Conservation (phyloP, 1,140 invertebrate genomes). For the Pseudomyrmex sp. region DNA sequence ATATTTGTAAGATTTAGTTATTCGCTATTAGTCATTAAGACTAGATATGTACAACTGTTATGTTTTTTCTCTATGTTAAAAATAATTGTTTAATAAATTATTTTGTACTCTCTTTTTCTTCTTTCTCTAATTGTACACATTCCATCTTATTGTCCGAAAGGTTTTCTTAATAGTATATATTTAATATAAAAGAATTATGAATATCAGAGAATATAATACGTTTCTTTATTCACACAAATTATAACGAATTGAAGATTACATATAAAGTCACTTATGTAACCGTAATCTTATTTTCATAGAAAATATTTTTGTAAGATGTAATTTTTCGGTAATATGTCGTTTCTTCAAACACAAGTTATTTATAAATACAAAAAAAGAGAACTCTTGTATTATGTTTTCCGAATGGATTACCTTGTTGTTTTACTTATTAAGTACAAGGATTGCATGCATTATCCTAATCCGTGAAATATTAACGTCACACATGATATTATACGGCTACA, state of each 20-base stretch:
- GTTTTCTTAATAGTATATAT: neutral
- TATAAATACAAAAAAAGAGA: slow-evolving; percentile 60
- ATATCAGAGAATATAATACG: slow-evolving; percentile 67
- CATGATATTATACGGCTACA: slow-evolving; percentile 50
- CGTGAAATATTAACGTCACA: slow-evolving; percentile 42
- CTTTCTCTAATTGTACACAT: neutral
- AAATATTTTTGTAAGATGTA: slow-evolving; percentile 68
- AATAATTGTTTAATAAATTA: slow-evolving; percentile 74
- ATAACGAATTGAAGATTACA: slow-evolving; percentile 69
- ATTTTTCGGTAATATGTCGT: slow-evolving; percentile 38
- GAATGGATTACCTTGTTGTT: slow-evolving; percentile 68
- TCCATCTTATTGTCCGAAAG: neutral
- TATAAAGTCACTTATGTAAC: slow-evolving; percentile 61
- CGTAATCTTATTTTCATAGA: slow-evolving; percentile 61
- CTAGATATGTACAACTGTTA: slow-evolving; percentile 41
- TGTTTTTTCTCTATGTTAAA: slow-evolving; percentile 46
- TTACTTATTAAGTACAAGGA: slow-evolving; percentile 76
- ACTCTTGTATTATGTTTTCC: slow-evolving; percentile 60
- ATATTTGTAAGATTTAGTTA: slow-evolving; percentile 56
- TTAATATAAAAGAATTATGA: slow-evolving; percentile 61
- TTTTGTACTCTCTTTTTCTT: slow-evolving; percentile 58
- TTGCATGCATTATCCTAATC: slow-evolving; percentile 38
- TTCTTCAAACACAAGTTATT: slow-evolving; percentile 53
- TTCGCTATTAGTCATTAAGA: slow-evolving; percentile 15
- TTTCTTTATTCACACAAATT: slow-evolving; percentile 76